Conservation (phyloP, 2,888 invertebrate species). For the Sinelater perroti region DNA sequence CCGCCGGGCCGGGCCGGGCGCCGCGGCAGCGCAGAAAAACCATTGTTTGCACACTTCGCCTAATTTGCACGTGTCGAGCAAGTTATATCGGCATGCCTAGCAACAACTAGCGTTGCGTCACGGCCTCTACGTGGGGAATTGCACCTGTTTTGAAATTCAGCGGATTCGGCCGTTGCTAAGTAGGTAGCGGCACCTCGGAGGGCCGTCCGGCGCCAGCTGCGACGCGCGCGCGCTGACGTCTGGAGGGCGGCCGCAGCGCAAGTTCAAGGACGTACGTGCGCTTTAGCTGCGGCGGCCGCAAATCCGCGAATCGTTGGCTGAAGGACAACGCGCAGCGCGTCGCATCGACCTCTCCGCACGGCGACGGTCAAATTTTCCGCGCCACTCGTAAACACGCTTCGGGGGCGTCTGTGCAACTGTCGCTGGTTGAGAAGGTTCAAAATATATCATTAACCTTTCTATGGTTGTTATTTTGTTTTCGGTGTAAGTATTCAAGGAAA, state of each 20-base stretch:
- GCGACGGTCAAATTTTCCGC: too few relatives aligned
- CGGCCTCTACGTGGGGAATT: conserved; percentile 17
- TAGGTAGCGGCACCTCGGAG: conserved; percentile 20
- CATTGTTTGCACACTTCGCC: conserved; percentile 11
- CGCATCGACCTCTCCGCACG: background rate
- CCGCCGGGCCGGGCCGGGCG: too few relatives aligned
- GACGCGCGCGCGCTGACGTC: conserved; percentile 34
- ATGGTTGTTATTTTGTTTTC: too few relatives aligned
- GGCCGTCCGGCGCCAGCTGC: conserved; percentile 20
- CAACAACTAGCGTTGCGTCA: conserved; percentile 23
- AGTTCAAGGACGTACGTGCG: conserved; percentile 43
- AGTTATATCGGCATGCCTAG: conserved; percentile 18
- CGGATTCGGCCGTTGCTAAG: conserved; percentile 29
- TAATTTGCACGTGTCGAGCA: conserved; percentile 18
- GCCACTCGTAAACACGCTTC: too few relatives aligned
- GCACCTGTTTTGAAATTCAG: conserved; percentile 32
- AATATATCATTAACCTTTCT: too few relatives aligned
- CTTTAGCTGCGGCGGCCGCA: conserved; percentile 29
- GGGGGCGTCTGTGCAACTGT: too few relatives aligned
- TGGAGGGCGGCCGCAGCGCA: conserved; percentile 36
- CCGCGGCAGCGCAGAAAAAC: conserved; percentile 8
- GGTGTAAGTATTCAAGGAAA: too few relatives aligned
- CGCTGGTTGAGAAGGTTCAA: too few relatives aligned
- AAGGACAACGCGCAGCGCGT: conserved; percentile 7
- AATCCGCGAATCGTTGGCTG: conserved; percentile 8